Conservation (phyloP, 2,888 invertebrate genomes). For the Heliconius ismenius region DNA sequence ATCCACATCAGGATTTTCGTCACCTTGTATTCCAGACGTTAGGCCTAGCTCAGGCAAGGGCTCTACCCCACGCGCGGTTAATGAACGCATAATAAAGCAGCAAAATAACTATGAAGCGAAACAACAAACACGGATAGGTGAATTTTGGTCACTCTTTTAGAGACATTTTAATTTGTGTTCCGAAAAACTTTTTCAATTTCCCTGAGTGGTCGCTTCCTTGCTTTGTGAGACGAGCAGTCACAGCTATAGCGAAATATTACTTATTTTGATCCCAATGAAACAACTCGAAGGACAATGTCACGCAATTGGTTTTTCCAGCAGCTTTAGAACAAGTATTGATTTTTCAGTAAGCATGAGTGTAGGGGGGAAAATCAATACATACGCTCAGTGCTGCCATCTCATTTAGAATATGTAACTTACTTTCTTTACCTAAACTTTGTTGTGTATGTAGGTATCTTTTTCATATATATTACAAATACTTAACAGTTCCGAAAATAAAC, state of each 20-base stretch:
- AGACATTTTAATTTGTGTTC: conserved; percentile 58
- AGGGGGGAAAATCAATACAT: conserved; percentile 71
- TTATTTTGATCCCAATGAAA: conserved; percentile 48
- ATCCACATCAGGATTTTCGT: conserved; percentile 77
- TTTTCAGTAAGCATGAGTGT: conserved; percentile 53
- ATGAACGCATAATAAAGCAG: conserved; percentile 78
- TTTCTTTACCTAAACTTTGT: background rate
- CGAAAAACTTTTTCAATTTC: conserved; percentile 46
- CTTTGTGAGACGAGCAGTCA: conserved; percentile 27
- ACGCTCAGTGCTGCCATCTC: conserved; percentile 65
- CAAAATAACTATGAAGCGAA: conserved; percentile 78
- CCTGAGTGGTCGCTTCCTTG: conserved; percentile 22
- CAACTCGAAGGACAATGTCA: conserved; percentile 51
- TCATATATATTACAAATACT: background rate
- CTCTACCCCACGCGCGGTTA: conserved; percentile 74
- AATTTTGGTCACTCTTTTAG: conserved; percentile 67
- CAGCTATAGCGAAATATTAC: conserved; percentile 26
- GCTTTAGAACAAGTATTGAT: conserved; percentile 71
- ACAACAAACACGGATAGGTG: conserved; percentile 59
- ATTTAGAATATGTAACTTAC: conserved; percentile 30
- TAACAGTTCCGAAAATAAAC: conserved; percentile 6
- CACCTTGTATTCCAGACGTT: conserved; percentile 63
- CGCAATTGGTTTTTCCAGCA: conserved; percentile 62
- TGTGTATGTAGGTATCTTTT: background rate
- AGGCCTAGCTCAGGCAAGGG: conserved; percentile 73